Evolutionary conservation across 2,797 vertebrate genomes (phyloP), one percentile per base, ranked within the genome.

Genomic region (Acanthis flammea): DNA sequence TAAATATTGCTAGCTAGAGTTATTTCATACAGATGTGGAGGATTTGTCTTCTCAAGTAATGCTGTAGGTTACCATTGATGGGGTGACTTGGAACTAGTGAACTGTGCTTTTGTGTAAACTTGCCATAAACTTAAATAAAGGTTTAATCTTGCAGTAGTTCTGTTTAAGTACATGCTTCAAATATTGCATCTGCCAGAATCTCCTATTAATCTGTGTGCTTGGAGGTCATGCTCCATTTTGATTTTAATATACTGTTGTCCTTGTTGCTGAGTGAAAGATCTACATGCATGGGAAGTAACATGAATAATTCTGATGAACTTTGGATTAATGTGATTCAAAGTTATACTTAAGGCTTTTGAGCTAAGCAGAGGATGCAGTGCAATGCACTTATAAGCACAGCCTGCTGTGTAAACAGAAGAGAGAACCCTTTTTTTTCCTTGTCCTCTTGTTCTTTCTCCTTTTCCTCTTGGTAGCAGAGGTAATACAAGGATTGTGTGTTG

Each of bases 361-460:
- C 37, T 27, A 1, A 16, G 7, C 10, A 39, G 35, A 63, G 28
- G 14, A 27, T 73, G 48, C 31, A 45, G 16, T 48, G 58, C 33
- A 45, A 1, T 48, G 60, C 15, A 30, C n/a, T 83, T 74, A 9
- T 10, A 67, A 55, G 33, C 18, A 23, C 4, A 50, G 27, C 35
- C 13, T 24, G 7, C 9, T 77, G 30, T 1, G 1, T 60, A 44
- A 61, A 47, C 8, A 41, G 22, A 27, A 55, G 35, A 33, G 30
- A 71, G 35, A 1, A 1, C 4, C 2, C 2, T 9, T 10, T 9
- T 4, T 45, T 76, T n/a, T 39, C 61, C 7, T 37, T 54, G 30
- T 58, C 19, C 6, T 42, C 10, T 63, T 77, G 9, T 24, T 89
- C 33, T 53, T 89, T 42, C 4, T 76, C 10, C 6, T 3, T 71